Percentiles rank a stretch among this genome's conserved stretches.
Conservation (phyloP, 1,140 invertebrate genomes). For the Euglossa dilemma region DNA sequence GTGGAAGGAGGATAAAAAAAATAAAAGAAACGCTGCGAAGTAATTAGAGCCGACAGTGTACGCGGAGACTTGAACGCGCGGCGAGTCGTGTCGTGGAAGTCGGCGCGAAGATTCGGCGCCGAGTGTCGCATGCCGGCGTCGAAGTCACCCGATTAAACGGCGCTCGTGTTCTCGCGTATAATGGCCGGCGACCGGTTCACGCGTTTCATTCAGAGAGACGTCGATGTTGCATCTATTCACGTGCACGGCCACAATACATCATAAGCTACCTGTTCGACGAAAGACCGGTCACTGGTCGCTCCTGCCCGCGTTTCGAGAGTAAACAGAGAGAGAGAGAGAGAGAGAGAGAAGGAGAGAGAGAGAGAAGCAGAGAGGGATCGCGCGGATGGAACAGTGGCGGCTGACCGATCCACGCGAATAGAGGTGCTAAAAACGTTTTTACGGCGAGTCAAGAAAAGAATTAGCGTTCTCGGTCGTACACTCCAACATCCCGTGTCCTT, state of each 20-base stretch:
- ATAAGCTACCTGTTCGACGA: slow-evolving; percentile 53
- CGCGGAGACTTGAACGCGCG: slow-evolving; percentile 15
- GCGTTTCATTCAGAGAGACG: slow-evolving; percentile 71
- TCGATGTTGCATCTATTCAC: slow-evolving; percentile 57
- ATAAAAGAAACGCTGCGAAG: too few species aligned
- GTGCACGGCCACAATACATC: slow-evolving; percentile 43
- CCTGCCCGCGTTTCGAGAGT: slow-evolving; percentile 49
- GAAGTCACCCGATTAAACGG: slow-evolving; percentile 71
- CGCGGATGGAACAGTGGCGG: background rate
- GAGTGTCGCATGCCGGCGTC: slow-evolving; percentile 23
- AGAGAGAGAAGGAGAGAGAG: too few species aligned
- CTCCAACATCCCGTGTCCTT: background rate
- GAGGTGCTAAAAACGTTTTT: slow-evolving; percentile 28
- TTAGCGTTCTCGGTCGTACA: background rate
- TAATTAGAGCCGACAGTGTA: too few species aligned
- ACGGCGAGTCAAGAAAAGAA: background rate
- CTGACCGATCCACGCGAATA: slow-evolving; percentile 6
- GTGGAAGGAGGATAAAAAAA: too few species aligned
- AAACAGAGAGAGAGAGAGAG: slow-evolving; percentile 27
- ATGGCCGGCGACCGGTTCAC: slow-evolving; percentile 73
- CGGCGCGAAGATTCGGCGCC: slow-evolving; percentile 43
- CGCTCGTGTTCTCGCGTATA: slow-evolving; percentile 56
- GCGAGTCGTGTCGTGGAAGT: background rate
- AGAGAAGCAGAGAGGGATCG: slow-evolving; percentile 3
- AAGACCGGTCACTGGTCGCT: slow-evolving; percentile 44